Conservation (phyloP, 1,140 invertebrate species). For the Musca domestica region DNA sequence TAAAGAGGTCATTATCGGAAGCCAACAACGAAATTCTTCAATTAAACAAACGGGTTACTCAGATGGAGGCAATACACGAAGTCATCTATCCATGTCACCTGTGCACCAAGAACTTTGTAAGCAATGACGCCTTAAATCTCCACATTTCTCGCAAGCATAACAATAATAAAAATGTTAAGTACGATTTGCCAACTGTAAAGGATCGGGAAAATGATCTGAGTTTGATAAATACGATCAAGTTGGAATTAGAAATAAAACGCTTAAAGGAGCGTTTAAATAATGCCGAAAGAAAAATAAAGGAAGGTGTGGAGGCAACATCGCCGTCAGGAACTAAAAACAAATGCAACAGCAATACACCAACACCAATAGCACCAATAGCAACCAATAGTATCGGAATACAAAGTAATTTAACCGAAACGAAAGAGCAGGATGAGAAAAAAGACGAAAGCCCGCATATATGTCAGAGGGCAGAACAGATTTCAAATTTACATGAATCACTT, state of each 20-base stretch:
- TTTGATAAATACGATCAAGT: constrained; percentile 51
- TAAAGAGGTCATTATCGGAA: constrained; percentile 36
- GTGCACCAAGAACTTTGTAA: constrained; percentile 51
- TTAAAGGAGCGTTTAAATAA: constrained; percentile 49
- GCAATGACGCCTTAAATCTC: constrained; percentile 46
- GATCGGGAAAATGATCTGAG: constrained; percentile 43
- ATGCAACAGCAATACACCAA: not conserved
- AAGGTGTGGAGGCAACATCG: constrained; percentile 25
- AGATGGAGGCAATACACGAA: constrained; percentile 46
- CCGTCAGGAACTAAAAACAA: constrained; percentile 11
- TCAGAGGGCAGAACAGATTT: constrained; percentile 30
- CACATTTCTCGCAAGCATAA: constrained; percentile 45
- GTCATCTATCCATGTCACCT: constrained; percentile 49
- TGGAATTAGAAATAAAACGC: constrained; percentile 52
- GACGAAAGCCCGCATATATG: not conserved
- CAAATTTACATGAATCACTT: constrained; percentile 36
- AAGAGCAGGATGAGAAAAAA: constrained; percentile 42
- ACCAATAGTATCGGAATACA: constrained; percentile 41
- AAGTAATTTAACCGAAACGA: constrained; percentile 42
- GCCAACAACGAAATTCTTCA: constrained; percentile 45
- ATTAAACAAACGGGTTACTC: constrained; percentile 44
- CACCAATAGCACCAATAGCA: not conserved
- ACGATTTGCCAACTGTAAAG: not conserved
- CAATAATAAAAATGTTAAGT: not conserved
- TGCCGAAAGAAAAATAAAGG: constrained; percentile 45